Evolutionary conservation across 2,888 invertebrate species (phyloP).

Genomic region (Steinernema carpocapsae): DNA sequence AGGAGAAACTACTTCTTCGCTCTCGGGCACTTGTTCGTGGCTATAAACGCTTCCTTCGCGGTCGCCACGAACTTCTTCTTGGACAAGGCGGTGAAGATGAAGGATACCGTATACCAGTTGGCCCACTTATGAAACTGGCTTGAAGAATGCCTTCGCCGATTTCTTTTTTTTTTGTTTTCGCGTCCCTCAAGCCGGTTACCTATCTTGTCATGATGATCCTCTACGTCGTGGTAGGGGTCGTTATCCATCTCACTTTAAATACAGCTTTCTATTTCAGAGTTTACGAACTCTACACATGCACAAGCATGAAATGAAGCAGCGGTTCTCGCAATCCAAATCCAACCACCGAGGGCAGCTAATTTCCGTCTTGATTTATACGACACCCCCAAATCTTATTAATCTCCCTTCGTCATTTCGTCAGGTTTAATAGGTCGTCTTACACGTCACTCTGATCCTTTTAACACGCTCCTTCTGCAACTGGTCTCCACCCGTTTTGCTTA

Average conservation of each 20-base stretch:
- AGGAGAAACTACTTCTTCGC: neutral
- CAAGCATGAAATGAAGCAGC: neutral
- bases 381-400: neutral
- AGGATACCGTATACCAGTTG: neutral
- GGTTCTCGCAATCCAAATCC: neutral
- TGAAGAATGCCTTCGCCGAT: neutral
- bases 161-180: neutral
- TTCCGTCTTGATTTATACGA: neutral
- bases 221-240: neutral
- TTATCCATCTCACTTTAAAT: neutral
- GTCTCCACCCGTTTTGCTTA: neutral
- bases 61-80: constrained; percentile 5
- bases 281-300: neutral
- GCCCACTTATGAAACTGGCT: neutral
- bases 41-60: neutral
- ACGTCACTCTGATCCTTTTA: neutral
- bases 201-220: neutral
- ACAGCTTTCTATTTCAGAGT: neutral
- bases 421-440: no score
- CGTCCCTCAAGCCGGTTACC: neutral
- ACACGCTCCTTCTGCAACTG: neutral
- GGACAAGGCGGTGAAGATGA: constrained; percentile 3
- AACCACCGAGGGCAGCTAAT: neutral
- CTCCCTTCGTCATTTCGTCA: neutral
- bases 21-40: neutral